phyloP scores from a whole-genome alignment of 2,888 invertebrate genomes.

The Drosophila emarginata region DNA sequence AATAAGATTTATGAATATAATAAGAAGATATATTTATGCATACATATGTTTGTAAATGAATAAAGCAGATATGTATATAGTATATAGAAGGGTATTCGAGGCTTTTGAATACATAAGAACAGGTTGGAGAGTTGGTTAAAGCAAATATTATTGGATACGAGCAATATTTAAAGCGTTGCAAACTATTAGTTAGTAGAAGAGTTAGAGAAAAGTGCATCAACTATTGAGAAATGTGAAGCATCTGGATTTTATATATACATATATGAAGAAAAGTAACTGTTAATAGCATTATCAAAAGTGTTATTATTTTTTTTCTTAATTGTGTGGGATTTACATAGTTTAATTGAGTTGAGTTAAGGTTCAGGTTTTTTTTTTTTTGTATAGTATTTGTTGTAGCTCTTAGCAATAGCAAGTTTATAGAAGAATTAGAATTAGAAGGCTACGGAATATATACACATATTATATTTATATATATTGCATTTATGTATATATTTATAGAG shows the following conservation, averaged over 20 bases:
- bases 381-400: constrained; percentile 24
- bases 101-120: neutral
- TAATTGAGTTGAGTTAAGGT: constrained; percentile 27
- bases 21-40: neutral
- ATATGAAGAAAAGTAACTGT: constrained; percentile 21
- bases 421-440: constrained; percentile 44
- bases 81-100: constrained; percentile 1
- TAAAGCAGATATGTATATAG: neutral
- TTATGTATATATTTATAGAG: constrained; percentile 28
- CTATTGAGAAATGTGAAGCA: constrained; percentile 9
- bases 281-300: constrained; percentile 38
- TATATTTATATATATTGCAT: constrained; percentile 22
- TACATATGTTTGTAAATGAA: neutral
- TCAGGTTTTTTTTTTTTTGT: constrained; percentile 22
- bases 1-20: constrained; percentile 21
- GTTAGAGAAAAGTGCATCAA: constrained; percentile 32
- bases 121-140: neutral
- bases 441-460: constrained; percentile 32
- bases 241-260: neutral
- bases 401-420: constrained; percentile 30
- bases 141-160: neutral
- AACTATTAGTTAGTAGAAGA: constrained; percentile 10
- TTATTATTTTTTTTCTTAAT: constrained; percentile 33
- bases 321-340: constrained; percentile 19
- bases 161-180: constrained; percentile 47